phyloP scores from a whole-genome alignment of 2,888 invertebrate genomes.

The Tenthredo notha region DNA sequence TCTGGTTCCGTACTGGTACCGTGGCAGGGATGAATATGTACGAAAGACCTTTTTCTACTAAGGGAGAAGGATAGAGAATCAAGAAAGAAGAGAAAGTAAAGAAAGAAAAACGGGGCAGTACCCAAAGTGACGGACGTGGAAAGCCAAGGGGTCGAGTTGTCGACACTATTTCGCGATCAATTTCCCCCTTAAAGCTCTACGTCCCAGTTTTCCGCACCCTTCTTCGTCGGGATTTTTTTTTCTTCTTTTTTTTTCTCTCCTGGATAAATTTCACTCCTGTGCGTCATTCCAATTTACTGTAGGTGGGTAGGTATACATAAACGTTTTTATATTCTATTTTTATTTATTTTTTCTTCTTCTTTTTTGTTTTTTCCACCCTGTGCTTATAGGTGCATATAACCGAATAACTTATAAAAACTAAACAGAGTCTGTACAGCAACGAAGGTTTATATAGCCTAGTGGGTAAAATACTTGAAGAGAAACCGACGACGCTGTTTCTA shows the following conservation, averaged over 20 bases:
- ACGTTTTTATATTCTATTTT: background rate
- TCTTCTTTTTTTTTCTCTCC: background rate
- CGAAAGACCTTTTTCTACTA: background rate
- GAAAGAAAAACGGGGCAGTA: background rate
- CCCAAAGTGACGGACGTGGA: slow-evolving; percentile 36
- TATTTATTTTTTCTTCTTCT: background rate
- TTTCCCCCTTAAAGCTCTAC: slow-evolving; percentile 16
- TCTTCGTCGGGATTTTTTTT: background rate
- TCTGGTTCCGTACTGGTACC: background rate
- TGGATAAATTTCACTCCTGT: slow-evolving; percentile 19
- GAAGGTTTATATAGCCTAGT: no score
- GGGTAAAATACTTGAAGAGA: background rate
- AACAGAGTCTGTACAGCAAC: background rate
- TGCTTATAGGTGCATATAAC: background rate
- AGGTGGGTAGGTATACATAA: background rate
- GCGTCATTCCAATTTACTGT: slow-evolving; percentile 20
- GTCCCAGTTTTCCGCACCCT: background rate
- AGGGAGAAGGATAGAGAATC: background rate
- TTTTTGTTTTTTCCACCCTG: background rate
- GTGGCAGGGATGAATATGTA: background rate
- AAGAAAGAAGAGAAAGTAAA: background rate
- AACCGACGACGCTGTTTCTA: background rate
- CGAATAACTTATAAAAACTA: background rate
- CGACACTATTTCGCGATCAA: slow-evolving; percentile 45
- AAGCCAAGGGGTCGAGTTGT: slow-evolving; percentile 46